Evolutionary conservation across 1,140 invertebrate species (phyloP).

Genomic region (Uloborus diversus): DNA sequence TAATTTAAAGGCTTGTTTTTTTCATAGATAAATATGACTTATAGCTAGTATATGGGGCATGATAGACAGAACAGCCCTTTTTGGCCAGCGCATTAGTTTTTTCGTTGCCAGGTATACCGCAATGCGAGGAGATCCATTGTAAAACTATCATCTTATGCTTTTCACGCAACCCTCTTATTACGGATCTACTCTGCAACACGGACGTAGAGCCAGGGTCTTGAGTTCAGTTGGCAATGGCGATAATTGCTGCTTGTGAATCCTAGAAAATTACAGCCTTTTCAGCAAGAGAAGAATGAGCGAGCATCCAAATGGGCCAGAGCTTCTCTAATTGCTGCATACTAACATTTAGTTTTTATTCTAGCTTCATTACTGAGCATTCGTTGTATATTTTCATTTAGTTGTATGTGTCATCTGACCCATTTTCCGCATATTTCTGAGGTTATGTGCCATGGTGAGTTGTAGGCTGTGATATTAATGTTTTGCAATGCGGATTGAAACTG

Average conservation of each 20-base stretch:
- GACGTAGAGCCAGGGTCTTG: background rate
- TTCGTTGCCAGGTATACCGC: background rate
- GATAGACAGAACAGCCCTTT: too few species aligned
- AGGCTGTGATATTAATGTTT: too few species aligned
- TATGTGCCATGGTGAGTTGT: too few species aligned
- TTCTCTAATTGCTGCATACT: background rate
- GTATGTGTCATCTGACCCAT: too few species aligned
- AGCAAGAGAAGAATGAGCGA: background rate
- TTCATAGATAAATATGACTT: too few species aligned
- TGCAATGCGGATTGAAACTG: too few species aligned
- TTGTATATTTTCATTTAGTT: too few species aligned
- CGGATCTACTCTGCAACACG: background rate
- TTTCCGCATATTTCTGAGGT: too few species aligned
- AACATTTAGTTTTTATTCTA: too few species aligned
- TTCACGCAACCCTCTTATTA: background rate
- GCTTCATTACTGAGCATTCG: too few species aligned
- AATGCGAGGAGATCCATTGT: background rate
- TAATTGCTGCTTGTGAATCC: background rate
- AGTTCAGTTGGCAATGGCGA: background rate
- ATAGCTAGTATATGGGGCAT: too few species aligned
- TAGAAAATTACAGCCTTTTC: background rate
- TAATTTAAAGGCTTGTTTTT: too few species aligned
- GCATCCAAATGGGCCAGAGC: background rate
- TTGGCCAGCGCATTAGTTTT: background rate
- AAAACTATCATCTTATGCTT: background rate